Percentiles rank a stretch among this genome's conserved stretches.
Conservation (phyloP, 2,797 vertebrate species). For the Acropternis orthonyx region DNA sequence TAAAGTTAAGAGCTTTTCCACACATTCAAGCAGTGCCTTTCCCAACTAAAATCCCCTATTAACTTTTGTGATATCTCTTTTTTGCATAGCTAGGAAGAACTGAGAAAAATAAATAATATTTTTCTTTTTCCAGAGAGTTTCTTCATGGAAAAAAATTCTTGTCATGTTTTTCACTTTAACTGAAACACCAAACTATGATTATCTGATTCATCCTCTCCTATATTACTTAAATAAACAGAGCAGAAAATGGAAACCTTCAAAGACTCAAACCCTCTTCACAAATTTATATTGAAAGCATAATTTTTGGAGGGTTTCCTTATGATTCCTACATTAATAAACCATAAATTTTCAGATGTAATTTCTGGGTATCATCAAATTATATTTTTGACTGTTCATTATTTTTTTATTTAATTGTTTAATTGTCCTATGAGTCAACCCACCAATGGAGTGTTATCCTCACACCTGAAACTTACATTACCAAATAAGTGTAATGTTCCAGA, state of each 20-base stretch:
- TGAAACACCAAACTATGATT: background rate
- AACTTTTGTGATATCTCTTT: constrained; percentile 56
- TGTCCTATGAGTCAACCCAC: background rate
- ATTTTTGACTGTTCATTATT: background rate
- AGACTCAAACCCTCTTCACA: background rate
- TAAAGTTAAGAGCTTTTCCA: constrained; percentile 54
- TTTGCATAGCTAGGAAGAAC: constrained; percentile 33
- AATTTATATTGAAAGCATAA: background rate
- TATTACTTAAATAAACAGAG: background rate
- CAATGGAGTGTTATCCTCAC: background rate
- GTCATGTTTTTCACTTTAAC: background rate
- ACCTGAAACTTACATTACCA: background rate
- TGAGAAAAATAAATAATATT: constrained; percentile 42
- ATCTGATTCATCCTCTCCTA: background rate
- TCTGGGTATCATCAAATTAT: background rate
- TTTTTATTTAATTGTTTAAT: background rate
- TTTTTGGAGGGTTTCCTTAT: background rate
- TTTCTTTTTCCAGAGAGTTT: constrained; percentile 9
- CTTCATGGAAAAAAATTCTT: constrained; percentile 31
- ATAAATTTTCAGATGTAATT: background rate
- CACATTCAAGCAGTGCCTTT: constrained; percentile 64
- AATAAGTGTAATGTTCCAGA: background rate
- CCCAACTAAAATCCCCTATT: constrained; percentile 55
- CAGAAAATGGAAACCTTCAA: background rate
- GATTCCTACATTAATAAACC: background rate